Percentiles rank a stretch among this genome's conserved stretches.
Evolutionary conservation across 2,797 vertebrate species (phyloP).

Genomic region (Macroramphosus scolopax): DNA sequence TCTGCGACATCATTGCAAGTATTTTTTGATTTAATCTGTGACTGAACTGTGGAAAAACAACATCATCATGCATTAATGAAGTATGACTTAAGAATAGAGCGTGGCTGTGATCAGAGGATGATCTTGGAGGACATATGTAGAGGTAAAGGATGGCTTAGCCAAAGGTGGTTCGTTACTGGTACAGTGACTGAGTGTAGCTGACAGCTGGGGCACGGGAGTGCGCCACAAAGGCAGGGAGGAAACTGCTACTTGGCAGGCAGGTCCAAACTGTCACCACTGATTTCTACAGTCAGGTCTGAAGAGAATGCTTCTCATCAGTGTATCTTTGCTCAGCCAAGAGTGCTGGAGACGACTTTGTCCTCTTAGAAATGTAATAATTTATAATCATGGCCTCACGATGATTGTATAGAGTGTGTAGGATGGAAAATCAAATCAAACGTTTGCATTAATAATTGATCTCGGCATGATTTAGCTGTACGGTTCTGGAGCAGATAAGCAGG

Average conservation of each 20-base stretch:
- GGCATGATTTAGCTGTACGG: too few species aligned
- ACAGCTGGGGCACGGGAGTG: constrained; percentile 70
- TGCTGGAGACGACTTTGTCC: constrained; percentile 2
- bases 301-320: constrained; percentile 53
- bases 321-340: constrained; percentile 63
- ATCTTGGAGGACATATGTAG: constrained; percentile 19
- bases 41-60: neutral
- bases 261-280: constrained; percentile 70
- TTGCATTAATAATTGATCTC: too few species aligned
- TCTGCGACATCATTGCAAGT: neutral
- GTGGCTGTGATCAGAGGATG: constrained; percentile 16
- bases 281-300: constrained; percentile 60
- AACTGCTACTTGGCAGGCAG: constrained; percentile 69
- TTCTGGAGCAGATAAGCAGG: too few species aligned
- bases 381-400: too few species aligned
- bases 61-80: constrained; percentile 3
- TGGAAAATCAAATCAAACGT: too few species aligned
- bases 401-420: too few species aligned
- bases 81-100: neutral
- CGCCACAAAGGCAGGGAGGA: constrained; percentile 57
- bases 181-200: constrained; percentile 72
- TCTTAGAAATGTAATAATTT: neutral
- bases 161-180: constrained; percentile 64
- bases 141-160: constrained; percentile 30
- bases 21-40: neutral